Conservation (phyloP, 2,888 invertebrate genomes). For the Sisyra terminalis region DNA sequence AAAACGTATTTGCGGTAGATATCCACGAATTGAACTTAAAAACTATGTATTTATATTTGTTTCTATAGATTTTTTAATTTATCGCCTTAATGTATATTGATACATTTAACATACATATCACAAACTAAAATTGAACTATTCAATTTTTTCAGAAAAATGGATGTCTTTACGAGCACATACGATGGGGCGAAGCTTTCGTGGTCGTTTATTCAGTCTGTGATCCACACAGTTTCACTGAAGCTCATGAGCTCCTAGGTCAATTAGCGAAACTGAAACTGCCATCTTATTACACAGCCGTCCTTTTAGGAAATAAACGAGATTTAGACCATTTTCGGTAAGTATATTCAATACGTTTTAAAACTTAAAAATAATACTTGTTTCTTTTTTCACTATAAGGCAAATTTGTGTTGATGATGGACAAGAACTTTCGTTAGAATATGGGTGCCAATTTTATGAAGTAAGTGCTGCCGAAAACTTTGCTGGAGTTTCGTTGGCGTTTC, state of each 20-base stretch:
- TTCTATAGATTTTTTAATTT: too few species aligned
- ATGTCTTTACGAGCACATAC: conserved; percentile 55
- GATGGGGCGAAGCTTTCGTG: conserved; percentile 73
- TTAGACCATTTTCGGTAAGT: conserved; percentile 62
- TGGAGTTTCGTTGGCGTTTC: conserved; percentile 66
- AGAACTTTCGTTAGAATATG: conserved; percentile 56
- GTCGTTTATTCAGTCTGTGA: conserved; percentile 69
- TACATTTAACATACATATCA: too few species aligned
- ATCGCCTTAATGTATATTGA: too few species aligned
- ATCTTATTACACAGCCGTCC: conserved; percentile 56
- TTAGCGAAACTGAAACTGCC: conserved; percentile 55
- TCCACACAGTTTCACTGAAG: conserved; percentile 56
- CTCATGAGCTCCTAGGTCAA: conserved; percentile 51
- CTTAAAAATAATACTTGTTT: neutral
- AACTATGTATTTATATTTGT: too few species aligned
- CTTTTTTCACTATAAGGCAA: conserved; percentile 40
- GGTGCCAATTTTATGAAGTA: conserved; percentile 73
- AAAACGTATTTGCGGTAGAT: too few species aligned
- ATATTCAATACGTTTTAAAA: conserved; percentile 7
- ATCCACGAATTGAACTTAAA: too few species aligned
- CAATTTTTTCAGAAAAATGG: conserved; percentile 46
- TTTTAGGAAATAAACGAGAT: conserved; percentile 68
- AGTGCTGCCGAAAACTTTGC: conserved; percentile 71
- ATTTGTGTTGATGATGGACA: conserved; percentile 68
- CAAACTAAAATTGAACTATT: neutral